These are phyloP conservation scores for Micrastur ruficollis DNA, from an alignment of 2,797 vertebrate genomes.

Conservation along the genomic window DNA sequence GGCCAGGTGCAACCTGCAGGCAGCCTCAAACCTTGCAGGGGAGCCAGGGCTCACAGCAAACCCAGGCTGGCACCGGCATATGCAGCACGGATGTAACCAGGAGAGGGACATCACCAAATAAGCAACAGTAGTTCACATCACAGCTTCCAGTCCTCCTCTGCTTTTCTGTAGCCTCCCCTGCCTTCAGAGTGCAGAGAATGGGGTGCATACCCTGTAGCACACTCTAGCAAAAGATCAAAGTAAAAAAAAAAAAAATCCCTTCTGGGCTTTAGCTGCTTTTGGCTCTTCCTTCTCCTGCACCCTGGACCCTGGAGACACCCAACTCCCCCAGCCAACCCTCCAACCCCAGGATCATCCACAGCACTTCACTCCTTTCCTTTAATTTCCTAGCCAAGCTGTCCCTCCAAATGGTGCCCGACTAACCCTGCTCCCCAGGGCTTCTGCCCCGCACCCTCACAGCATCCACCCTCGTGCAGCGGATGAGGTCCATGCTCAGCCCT, in stretches of 20 bases:
- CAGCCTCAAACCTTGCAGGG: background rate
- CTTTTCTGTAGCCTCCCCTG: background rate
- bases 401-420: fast-evolving
- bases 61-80: background rate
- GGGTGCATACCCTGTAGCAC: background rate
- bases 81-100: fast-evolving
- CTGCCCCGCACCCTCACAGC: background rate
- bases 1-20: background rate
- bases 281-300: background rate
- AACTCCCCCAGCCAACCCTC: background rate
- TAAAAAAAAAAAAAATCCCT: background rate
- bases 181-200: background rate
- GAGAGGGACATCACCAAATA: background rate
- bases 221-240: background rate
- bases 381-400: background rate
- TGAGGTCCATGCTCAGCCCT: background rate
- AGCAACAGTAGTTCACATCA: background rate
- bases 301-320: background rate
- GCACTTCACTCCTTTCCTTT: background rate
- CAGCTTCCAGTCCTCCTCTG: background rate
- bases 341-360: too few species aligned
- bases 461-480: fast-evolving
- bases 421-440: background rate
- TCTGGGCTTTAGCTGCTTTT: background rate
- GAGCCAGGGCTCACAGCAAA: background rate